Base-by-base conservation (phyloP, 2,113 vertebrate genomes). In the Nesogale talazaci region DNA sequence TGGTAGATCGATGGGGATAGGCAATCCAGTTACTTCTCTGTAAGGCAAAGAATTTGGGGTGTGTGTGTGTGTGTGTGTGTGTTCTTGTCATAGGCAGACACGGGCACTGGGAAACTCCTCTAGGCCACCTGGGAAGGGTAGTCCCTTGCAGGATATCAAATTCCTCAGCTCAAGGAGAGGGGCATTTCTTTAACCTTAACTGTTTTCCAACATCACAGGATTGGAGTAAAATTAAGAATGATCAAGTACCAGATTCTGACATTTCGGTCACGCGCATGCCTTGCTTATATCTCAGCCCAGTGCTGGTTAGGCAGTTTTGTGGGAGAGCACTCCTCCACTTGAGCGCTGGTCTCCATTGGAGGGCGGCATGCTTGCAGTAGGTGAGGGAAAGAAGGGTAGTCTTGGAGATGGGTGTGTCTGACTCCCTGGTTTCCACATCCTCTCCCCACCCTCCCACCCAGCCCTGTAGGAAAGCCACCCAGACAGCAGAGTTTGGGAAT, bases 261-360 rank as follows among this genome's bases (percentile, higher is more conserved):
- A 88, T 86, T 86, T 83, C n/a, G 83, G 42, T 52, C 61, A n/a
- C n/a, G 31, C 38, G 85, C n/a, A 31, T 65, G 80, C 88, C 56
- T 87, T 65, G 85, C n/a, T 88, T 19, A 40, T 3, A 6, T 83
- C 69, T 75, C 27, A 75, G 16, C 70, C 65, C 69, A 78, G 16
- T 29, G 19, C 31, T 57, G 0, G 63, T 23, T 8, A 22, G 12
- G 61, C 6, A 25, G n/a, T 89, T 91, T 82, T 87, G 56, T 42
- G 65, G 12, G 34, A 80, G 25, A 57, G 40, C 31, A 79, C 7
- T 40, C 22, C 27, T 72, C 56, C 61, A 70, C 11, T 22, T 56
- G 74, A 93, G 34, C 25, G 14, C 72, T 34, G 27, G 16, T 77
- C 61, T 93, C 78, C 34, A 40, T 77, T 89, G 94, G 79, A 65